phyloP scores from a whole-genome alignment of 1,140 invertebrate species.

The Drosophila saltans region DNA sequence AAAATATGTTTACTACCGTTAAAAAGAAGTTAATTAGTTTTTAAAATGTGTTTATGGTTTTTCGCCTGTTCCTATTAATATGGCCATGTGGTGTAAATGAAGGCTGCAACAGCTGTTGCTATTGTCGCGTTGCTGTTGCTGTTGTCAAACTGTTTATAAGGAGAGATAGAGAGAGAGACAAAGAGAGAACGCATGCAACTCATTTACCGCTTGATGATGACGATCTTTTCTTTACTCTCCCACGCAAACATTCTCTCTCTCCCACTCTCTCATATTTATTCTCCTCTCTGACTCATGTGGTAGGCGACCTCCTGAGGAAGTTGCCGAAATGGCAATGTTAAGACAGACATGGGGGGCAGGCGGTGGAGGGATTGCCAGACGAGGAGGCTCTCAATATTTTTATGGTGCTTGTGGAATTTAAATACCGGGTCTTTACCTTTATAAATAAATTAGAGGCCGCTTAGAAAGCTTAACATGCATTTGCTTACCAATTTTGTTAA shows the following conservation, averaged over 20 bases:
- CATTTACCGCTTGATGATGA: slow-evolving; percentile 26
- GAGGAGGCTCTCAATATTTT: slow-evolving; percentile 11
- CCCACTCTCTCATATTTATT: neutral
- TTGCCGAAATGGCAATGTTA: neutral
- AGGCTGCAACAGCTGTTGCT: slow-evolving; percentile 44
- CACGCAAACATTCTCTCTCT: slow-evolving; percentile 15
- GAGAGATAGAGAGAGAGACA: neutral
- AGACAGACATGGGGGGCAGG: neutral
- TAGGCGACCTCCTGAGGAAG: slow-evolving; percentile 5
- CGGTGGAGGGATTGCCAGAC: neutral
- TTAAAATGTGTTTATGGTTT: neutral
- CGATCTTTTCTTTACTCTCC: slow-evolving; percentile 9
- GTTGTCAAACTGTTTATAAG: slow-evolving; percentile 37
- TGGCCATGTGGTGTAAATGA: neutral
- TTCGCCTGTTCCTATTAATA: neutral
- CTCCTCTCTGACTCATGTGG: slow-evolving; percentile 2
- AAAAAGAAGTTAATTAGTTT: neutral
- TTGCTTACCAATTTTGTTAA: slow-evolving; percentile 54
- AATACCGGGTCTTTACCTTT: slow-evolving; percentile 71
- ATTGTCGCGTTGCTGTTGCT: slow-evolving; percentile 12
- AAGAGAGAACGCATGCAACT: slow-evolving; percentile 28
- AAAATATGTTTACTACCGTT: neutral
- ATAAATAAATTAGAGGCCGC: slow-evolving; percentile 72
- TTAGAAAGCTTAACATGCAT: slow-evolving; percentile 40
- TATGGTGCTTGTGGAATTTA: slow-evolving; percentile 54